Evolutionary conservation across 2,797 vertebrate genomes (phyloP).

Genomic region (Acrossocheilus wenchowensis): DNA sequence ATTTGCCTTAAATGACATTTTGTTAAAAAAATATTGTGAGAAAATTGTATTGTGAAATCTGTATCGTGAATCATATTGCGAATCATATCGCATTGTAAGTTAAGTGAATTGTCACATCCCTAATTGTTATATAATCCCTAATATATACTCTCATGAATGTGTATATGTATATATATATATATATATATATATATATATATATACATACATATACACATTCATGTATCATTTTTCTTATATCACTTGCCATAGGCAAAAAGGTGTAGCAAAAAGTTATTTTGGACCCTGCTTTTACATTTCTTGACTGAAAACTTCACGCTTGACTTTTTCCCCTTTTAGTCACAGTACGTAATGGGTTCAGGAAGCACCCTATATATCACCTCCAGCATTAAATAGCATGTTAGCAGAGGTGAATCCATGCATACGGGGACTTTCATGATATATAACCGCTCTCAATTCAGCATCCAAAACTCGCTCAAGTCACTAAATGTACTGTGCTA

Average conservation of each 20-base stretch:
- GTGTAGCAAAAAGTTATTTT: constrained; percentile 35
- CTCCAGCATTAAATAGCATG: constrained; percentile 2
- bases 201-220: not conserved
- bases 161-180: no score
- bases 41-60: not conserved
- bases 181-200: no score
- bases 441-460: not conserved
- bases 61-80: not conserved
- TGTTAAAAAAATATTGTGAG: not conserved
- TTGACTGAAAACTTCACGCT: constrained; percentile 40
- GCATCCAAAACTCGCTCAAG: not conserved
- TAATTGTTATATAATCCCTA: not conserved
- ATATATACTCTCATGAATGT: no score
- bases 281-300: constrained; percentile 37
- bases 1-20: not conserved
- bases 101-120: not conserved
- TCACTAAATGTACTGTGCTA: not conserved
- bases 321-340: constrained; percentile 7
- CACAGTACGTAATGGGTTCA: not conserved
- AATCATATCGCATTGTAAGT: not conserved
- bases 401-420: constrained; percentile 12
- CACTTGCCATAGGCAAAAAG: not conserved
- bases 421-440: not conserved
- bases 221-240: not conserved
- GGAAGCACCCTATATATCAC: not conserved